Evolutionary conservation across 2,113 vertebrate genomes (phyloP), one percentile per base, ranked within the genome.

Genomic region (Raja brachyura): DNA sequence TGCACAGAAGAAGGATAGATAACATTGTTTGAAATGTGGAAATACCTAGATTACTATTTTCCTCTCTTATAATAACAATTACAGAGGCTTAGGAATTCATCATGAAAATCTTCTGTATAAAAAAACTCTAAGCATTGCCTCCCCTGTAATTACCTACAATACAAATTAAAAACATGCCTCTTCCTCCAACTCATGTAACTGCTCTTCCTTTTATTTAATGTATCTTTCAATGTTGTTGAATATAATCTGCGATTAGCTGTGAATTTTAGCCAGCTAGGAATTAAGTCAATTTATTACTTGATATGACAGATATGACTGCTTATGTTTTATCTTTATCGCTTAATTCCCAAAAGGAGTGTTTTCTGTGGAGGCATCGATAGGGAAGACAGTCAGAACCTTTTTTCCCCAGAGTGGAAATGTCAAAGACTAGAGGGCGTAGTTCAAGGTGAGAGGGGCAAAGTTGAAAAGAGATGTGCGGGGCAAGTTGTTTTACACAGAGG

Each of bases 271-370:
- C 33, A 92, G 61, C 66, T 73, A 68, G 20, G 68, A 92, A 22
- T 92, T 54, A 74, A 73, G 33, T 92, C 90, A 92, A 73, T 92
- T 92, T 92, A 73, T 28, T 92, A 73, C 39, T 73, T 73, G 81
- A 90, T 93, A 93, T 93, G 94, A 94, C 93, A 1, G 39, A 48
- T 48, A 3, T 48, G 39, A 48, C 39, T 48, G 39, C 39, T 48
- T 48, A 48, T 48, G 39, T 48, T 48, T 48, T 48, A 48, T 48
- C 39, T 48, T 48, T 48, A 48, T 48, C 39, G 3, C 39, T 48
- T 48, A 48, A 48, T 1, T 48, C 39, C 39, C 39, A 48, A 48
- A 48, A 48, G 39, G 39, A 48, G 39, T 48, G 39, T 48, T 48
- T 48, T 48, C 39, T 48, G 1, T 48, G 39, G 39, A 48, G 39